Percentiles rank a stretch among this genome's conserved stretches.
Conservation (phyloP, 2,888 invertebrate species). For the Azorinus chamasolen region DNA sequence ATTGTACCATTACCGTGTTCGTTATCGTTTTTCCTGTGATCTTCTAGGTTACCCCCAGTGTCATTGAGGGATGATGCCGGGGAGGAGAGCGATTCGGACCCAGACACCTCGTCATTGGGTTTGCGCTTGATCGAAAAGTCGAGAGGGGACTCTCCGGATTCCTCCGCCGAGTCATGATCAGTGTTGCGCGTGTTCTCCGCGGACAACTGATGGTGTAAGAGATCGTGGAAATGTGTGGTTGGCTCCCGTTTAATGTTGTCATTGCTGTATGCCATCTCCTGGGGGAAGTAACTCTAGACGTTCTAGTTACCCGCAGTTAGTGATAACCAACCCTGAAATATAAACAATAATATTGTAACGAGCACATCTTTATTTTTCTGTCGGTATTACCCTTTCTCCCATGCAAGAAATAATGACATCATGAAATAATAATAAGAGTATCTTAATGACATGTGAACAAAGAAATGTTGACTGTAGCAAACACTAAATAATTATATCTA, state of each 20-base stretch:
- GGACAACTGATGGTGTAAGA: constrained; percentile 60
- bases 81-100: constrained; percentile 67
- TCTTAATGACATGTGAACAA: too few relatives aligned
- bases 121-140: constrained; percentile 77
- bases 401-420: too few relatives aligned
- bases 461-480: too few relatives aligned
- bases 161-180: constrained; percentile 68
- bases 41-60: constrained; percentile 63
- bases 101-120: constrained; percentile 66
- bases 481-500: too few relatives aligned
- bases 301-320: too few relatives aligned
- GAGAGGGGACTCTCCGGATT: constrained; percentile 72
- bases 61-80: constrained; percentile 69
- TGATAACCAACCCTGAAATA: too few relatives aligned
- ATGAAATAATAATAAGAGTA: too few relatives aligned
- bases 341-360: too few relatives aligned
- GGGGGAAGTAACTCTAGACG: too few relatives aligned
- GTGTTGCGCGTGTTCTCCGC: constrained; percentile 60
- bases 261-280: constrained; percentile 61
- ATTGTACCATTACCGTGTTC: constrained; percentile 35
- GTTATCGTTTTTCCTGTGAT: constrained; percentile 42
- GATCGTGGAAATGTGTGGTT: constrained; percentile 55
- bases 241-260: constrained; percentile 59
- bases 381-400: too few relatives aligned
- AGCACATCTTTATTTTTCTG: too few relatives aligned